Percentiles rank a stretch among this genome's conserved stretches.
These are phyloP conservation scores for Phoxinus dragarum DNA, from an alignment of 2,797 vertebrate species.

Conservation along the genomic window DNA sequence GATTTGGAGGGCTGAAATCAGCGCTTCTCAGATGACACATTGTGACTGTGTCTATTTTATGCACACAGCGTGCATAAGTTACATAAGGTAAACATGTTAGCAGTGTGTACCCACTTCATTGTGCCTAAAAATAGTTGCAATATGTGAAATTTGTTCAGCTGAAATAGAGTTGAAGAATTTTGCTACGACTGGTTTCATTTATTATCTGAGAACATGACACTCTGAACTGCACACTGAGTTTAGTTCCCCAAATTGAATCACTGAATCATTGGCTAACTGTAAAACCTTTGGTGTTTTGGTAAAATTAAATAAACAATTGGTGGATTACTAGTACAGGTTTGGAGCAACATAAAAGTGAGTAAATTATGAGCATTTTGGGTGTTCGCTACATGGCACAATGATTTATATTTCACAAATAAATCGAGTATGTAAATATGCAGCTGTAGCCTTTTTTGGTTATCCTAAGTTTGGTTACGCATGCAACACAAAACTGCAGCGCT, in stretches of 20 bases:
- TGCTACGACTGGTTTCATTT: background rate
- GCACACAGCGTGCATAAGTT: background rate
- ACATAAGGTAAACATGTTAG: background rate
- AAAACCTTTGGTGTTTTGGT: background rate
- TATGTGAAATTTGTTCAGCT: no score
- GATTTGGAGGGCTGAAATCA: background rate
- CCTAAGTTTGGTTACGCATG: background rate
- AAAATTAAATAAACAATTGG: background rate
- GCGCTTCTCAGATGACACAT: background rate
- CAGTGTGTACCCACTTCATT: background rate
- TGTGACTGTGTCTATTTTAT: background rate
- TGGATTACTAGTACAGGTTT: background rate
- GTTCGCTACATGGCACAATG: background rate
- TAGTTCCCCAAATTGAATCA: background rate
- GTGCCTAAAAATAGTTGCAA: background rate
- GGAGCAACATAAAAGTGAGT: background rate
- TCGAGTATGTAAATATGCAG: background rate
- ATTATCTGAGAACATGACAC: background rate
- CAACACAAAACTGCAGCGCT: background rate
- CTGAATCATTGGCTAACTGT: background rate
- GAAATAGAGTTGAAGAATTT: background rate
- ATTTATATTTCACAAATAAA: background rate
- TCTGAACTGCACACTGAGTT: background rate
- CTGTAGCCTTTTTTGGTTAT: background rate
- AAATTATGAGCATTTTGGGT: background rate